phyloP scores from a whole-genome alignment of 2,888 invertebrate genomes.

The Auanema freiburgensis region DNA sequence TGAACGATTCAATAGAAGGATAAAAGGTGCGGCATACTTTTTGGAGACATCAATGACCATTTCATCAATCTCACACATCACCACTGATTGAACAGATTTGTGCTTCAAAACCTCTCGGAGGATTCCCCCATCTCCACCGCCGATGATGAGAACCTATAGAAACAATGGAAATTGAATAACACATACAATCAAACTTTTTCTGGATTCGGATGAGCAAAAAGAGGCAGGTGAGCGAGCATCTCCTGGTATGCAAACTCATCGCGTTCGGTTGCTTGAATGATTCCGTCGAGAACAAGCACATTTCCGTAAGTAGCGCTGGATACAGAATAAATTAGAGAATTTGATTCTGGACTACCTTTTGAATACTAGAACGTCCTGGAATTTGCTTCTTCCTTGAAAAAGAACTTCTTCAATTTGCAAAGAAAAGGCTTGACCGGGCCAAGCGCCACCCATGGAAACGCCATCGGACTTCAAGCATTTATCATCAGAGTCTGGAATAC shows the following conservation, averaged over 20 bases:
- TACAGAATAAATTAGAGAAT: not conserved
- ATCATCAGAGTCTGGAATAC: constrained; percentile 11
- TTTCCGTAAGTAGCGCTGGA: constrained; percentile 79
- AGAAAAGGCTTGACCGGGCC: constrained; percentile 87
- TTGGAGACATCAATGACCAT: constrained; percentile 87
- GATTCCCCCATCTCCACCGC: constrained; percentile 97
- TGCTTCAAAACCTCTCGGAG: constrained; percentile 90
- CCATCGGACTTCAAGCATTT: constrained; percentile 59
- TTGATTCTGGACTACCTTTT: constrained; percentile 72
- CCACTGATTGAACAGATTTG: constrained; percentile 81
- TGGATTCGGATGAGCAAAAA: constrained; percentile 87
- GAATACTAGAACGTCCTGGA: constrained; percentile 81
- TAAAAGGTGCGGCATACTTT: constrained; percentile 65
- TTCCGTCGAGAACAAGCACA: constrained; percentile 87
- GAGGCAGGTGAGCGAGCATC: constrained; percentile 91
- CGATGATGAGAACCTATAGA: constrained; percentile 81
- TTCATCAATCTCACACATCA: constrained; percentile 91
- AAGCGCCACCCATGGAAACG: constrained; percentile 69
- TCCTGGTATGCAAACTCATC: constrained; percentile 98
- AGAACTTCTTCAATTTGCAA: constrained; percentile 79
- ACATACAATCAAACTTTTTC: constrained; percentile 72
- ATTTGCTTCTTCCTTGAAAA: constrained; percentile 79
- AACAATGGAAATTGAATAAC: no score
- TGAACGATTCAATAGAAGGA: not conserved
- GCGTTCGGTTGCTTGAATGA: constrained; percentile 91